Percentiles rank a stretch among this genome's conserved stretches.
Conservation (phyloP, 64 coral and sea anemone genomes). For the Montipora sp. region DNA sequence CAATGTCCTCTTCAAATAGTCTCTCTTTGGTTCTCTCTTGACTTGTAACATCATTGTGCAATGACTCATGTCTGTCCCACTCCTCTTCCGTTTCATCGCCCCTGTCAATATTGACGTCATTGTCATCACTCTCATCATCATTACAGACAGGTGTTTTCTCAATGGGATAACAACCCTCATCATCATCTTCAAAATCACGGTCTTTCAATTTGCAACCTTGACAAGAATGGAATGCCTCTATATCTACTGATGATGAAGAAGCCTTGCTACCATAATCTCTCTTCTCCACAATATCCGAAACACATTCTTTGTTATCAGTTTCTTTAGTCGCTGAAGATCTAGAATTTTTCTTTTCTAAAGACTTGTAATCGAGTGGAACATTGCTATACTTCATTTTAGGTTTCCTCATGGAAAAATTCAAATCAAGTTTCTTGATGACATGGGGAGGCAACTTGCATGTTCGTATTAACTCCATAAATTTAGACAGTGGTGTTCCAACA, state of each 20-base stretch:
- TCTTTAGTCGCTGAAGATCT: neutral
- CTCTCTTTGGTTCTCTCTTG: constrained; percentile 95
- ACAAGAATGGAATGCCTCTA: neutral
- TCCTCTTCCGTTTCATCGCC: constrained; percentile 70
- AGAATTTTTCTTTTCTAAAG: neutral
- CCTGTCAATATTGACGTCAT: neutral
- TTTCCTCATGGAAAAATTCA: constrained; percentile 74
- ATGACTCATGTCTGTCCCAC: constrained; percentile 96
- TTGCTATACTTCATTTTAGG: constrained; percentile 88
- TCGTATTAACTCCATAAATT: constrained; percentile 85
- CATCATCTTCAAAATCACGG: neutral
- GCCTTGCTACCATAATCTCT: neutral
- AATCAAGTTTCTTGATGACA: constrained; percentile 89
- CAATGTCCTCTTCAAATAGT: constrained; percentile 96
- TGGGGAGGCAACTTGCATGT: constrained; percentile 87
- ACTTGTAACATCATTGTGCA: constrained; percentile 93
- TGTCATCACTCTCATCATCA: neutral
- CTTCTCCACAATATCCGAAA: neutral
- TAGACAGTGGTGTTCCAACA: constrained; percentile 84
- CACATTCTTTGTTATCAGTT: neutral
- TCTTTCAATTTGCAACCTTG: neutral
- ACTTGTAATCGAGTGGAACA: constrained; percentile 89
- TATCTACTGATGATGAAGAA: neutral
- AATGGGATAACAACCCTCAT: neutral
- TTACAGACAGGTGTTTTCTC: neutral